Percentiles rank a stretch among this genome's conserved stretches.
Conservation (phyloP, 2,113 vertebrate species). For the Xerus inauris region DNA sequence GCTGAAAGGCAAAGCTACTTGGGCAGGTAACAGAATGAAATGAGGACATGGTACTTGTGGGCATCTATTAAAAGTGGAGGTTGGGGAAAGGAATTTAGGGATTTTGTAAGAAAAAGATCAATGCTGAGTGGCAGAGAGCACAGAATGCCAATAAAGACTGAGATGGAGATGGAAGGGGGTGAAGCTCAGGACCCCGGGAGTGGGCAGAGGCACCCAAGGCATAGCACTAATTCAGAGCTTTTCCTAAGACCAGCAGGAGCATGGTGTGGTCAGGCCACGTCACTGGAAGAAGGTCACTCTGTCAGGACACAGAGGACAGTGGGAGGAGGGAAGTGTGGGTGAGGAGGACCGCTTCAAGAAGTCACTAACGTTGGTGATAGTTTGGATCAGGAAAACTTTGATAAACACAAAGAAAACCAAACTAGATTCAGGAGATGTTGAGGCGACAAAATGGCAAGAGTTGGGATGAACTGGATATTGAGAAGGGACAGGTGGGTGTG, state of each 20-base stretch:
- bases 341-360: background rate
- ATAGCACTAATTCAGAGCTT: background rate
- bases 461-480: background rate
- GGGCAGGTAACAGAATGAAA: background rate
- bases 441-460: background rate
- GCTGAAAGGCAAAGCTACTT: background rate
- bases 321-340: too few species aligned
- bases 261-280: background rate
- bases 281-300: background rate
- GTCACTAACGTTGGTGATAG: background rate
- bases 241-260: background rate
- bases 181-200: too few species aligned
- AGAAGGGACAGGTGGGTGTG: too few species aligned
- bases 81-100: too few species aligned
- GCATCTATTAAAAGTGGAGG: background rate
- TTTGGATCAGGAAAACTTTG: background rate
- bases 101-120: background rate
- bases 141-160: rapidly evolving
- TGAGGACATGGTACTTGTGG: too few species aligned
- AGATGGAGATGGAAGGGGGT: background rate
- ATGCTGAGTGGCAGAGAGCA: rapidly evolving
- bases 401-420: background rate
- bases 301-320: background rate
- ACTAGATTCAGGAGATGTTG: background rate
- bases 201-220: too few species aligned